These are phyloP conservation scores for Terebella lapidaria DNA, from an alignment of 2,888 invertebrate genomes.

Conservation along the genomic window DNA sequence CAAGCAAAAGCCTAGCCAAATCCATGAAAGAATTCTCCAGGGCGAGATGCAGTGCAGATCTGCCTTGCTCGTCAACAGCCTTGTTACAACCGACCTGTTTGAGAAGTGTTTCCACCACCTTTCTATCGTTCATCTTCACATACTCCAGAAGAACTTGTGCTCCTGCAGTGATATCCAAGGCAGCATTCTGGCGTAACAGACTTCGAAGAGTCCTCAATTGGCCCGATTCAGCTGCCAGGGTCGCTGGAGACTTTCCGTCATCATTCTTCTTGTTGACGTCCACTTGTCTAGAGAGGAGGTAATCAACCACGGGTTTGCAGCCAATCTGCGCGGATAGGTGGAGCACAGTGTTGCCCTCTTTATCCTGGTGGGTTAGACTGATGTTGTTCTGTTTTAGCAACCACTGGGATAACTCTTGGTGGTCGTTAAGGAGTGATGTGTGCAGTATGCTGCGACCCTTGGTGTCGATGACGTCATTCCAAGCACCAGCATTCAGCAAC, in stretches of 20 bases:
- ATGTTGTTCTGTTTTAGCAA: conserved; percentile 2
- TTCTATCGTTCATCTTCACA: not conserved
- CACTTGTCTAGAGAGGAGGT: conserved; percentile 2
- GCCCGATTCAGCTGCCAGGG: conserved; percentile 2
- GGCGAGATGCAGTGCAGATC: conserved; percentile 19
- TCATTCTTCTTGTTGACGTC: conserved; percentile 1
- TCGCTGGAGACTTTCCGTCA: conserved; percentile 1
- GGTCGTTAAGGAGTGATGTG: not conserved
- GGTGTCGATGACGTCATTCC: not conserved
- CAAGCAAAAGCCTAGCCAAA: conserved; percentile 1
- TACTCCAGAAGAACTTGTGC: not conserved
- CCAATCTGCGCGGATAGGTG: conserved; percentile 8
- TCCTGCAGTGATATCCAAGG: not conserved
- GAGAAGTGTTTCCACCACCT: not conserved
- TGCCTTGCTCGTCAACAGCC: conserved; percentile 10
- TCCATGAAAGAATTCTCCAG: conserved; percentile 4
- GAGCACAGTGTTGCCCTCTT: conserved; percentile 2
- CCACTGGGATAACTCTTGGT: not conserved
- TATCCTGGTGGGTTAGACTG: conserved; percentile 2
- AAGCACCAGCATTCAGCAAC: conserved; percentile 5
- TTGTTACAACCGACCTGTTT: not conserved
- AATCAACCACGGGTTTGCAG: conserved; percentile 1
- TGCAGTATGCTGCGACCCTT: conserved; percentile 6
- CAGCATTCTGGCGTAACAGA: conserved; percentile 1
- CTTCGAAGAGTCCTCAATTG: conserved; percentile 4